Evolutionary conservation across 1,140 invertebrate genomes (phyloP).

Genomic region (Paralvinella palmiformis): DNA sequence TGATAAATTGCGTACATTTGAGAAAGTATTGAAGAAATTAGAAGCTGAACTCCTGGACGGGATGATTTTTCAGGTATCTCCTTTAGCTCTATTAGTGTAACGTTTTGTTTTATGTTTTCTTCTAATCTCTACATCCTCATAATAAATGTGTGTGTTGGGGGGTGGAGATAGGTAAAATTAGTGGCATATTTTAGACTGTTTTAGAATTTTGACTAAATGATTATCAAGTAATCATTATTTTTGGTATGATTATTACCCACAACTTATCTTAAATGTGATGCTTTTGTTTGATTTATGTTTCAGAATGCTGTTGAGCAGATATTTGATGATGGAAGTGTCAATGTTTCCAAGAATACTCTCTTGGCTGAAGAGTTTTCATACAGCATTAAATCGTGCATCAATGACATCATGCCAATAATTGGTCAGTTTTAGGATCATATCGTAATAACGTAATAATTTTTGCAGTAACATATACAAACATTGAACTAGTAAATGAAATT

Average conservation of each 20-base stretch:
- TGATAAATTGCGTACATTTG: conserved; percentile 59
- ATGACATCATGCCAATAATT: no score
- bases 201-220: background rate
- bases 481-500: no score
- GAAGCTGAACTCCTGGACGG: conserved; percentile 60
- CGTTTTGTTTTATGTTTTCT: conserved; percentile 4
- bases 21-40: conserved; percentile 61
- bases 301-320: conserved; percentile 59
- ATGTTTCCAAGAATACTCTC: conserved; percentile 57
- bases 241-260: background rate
- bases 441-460: no score
- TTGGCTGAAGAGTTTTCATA: conserved; percentile 63
- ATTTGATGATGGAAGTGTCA: conserved; percentile 58
- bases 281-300: conserved; percentile 12
- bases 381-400: no score
- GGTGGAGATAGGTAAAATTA: no score
- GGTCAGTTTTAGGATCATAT: no score
- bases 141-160: no score
- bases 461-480: no score
- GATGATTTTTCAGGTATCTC: conserved; percentile 59
- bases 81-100: background rate
- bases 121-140: background rate
- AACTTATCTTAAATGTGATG: background rate
- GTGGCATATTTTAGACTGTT: no score
- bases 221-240: background rate